Conservation (phyloP, 2,113 vertebrate genomes). For the Pelecanoides urinatrix region DNA sequence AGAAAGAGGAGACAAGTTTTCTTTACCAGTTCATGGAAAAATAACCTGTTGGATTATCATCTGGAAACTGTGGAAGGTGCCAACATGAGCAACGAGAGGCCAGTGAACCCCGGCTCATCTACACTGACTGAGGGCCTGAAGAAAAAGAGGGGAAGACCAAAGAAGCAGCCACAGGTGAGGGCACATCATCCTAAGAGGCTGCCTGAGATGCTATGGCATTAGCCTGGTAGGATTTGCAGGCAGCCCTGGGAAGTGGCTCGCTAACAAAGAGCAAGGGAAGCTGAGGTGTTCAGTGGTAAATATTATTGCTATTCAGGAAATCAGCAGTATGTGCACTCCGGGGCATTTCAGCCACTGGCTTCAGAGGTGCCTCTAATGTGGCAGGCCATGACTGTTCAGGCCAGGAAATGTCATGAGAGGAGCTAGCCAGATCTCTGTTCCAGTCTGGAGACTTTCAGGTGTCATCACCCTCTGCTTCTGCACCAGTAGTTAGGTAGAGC, state of each 20-base stretch:
- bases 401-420: neutral
- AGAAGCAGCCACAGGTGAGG: conserved; percentile 59
- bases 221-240: neutral
- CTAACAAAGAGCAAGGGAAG: neutral
- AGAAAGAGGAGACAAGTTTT: neutral
- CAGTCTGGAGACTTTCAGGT: neutral
- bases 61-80: neutral
- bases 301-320: neutral
- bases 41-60: neutral
- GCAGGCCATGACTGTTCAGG: neutral
- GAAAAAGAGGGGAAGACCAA: conserved; percentile 64
- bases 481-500: neutral
- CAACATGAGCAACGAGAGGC: conserved; percentile 35
- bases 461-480: neutral
- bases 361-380: neutral
- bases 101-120: neutral
- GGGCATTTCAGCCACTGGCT: neutral
- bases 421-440: neutral
- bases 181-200: neutral
- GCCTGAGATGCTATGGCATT: neutral
- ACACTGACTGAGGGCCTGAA: neutral
- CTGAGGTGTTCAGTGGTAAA: neutral
- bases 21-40: neutral
- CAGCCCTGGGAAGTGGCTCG: neutral
- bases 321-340: neutral